Base-by-base conservation (phyloP, 2,888 invertebrate species). In the Cephus nigrinus region DNA sequence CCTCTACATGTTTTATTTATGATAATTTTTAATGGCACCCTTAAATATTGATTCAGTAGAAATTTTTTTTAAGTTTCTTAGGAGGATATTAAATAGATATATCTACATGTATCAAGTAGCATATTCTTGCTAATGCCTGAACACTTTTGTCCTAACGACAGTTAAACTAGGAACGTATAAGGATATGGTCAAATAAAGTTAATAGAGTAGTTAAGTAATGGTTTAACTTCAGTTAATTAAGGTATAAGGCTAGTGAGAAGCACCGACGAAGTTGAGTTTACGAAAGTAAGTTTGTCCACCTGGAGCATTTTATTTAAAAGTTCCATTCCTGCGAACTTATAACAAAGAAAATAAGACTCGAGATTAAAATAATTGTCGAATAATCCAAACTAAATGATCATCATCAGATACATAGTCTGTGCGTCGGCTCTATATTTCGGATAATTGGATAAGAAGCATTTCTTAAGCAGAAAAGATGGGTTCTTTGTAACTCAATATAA, bases 161-260 rank as follows among this genome's bases (percentile, higher is more conserved):
- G 55, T 55, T 55, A 55, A 55, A 55, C 55, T 40, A 40, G 5
- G 15, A 40, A 15, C 5, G 5, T 23, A 34, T 34, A 73, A 34
- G 32, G 34, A 30, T 34, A n/a, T 12, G 33, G 73, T 34, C 30
- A 15, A 31, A 77, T 77, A 35, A 32, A 3, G 75, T 71, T 76
- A 74, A 69, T 74, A 71, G 33, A 55, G 78, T 78, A 36, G 75
- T n/a, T 78, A 75, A 71, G 71, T 71, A 69, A 75, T 40, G 69
- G 36, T 23, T 69, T 23, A 75, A 75, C 75, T 78, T 78, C 32
- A 78, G 78, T 35, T 71, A 71, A 71, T 71, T 75, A 69, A 40
- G 71, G 75, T 69, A n/a, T 68, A 36, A n/a, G 32, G 23, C 11
- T 55, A n/a, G 32, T 11, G 69, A 68, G 12, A 40, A 69, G 35